Base-by-base conservation (phyloP, 2,888 invertebrate species). In the Rhimphoctona megacephalus region DNA sequence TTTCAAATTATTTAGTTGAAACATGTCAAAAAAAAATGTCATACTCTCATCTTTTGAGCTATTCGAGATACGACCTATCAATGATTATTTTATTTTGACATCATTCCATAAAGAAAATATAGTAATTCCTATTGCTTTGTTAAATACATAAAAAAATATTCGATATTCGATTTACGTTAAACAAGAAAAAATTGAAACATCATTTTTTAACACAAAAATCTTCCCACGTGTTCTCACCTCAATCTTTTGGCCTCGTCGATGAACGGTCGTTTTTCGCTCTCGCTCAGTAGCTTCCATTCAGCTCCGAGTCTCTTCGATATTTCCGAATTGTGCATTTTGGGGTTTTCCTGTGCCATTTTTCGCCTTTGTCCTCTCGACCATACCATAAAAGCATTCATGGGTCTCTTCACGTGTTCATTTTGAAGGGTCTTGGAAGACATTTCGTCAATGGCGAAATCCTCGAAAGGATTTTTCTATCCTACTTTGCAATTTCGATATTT, bases 341-440 rank as follows among this genome's bases (percentile, higher is more conserved):
- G 98, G 94, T 98, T 98, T 91, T 98, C 98, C 93, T 98, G 98
- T 0, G 98, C 98, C 97, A 98, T 98, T 95, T 98, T 98, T 89
- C 98, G 95, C 85, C 98, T 94, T 94, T 98, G 98, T 8, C 98
- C 98, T 49, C 98, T 95, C 1, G 98, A 98, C 98, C 98, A 98
- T 88, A 98, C 98, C 98, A 98, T 98, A 94, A 98, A 98, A 5
- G 98, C 98, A 94, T 98, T 98, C 98, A 98, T 98, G 0, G 98
- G 98, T 89, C 98, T 95, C 94, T 99, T 99, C 90, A 99, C 98
- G 94, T 98, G 98, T 94, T 97, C 97, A 90, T 95, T 95, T 85
- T 94, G 96, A 84, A 95, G 94, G 83, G 94, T 93, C 89, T 94
- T 94, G 70, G 93, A 91, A 76, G 94, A 93, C 94, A 93, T 93